phyloP scores from a whole-genome alignment of 2,888 invertebrate species.

The Rotaria magnacalcarata region DNA sequence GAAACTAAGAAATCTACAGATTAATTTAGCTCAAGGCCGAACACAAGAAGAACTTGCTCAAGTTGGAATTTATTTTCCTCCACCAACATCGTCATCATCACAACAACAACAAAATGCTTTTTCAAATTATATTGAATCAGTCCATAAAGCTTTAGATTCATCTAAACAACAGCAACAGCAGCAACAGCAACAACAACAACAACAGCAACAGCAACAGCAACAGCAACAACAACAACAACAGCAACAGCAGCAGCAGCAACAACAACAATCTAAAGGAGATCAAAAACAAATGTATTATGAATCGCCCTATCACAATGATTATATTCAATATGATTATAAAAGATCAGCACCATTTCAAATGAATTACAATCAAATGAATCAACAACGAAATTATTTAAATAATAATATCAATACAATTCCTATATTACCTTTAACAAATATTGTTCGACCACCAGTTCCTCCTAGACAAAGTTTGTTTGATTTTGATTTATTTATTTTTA shows the following conservation, averaged over 20 bases:
- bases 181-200: background rate
- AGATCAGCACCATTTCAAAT: background rate
- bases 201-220: background rate
- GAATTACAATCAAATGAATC: background rate
- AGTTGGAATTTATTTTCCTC: constrained; percentile 18
- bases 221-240: background rate
- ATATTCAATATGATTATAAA: constrained; percentile 19
- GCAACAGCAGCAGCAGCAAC: background rate
- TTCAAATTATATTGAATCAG: constrained; percentile 44
- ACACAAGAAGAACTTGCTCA: constrained; percentile 26
- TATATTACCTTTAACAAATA: background rate
- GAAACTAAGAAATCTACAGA: constrained; percentile 32
- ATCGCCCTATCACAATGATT: constrained; percentile 2
- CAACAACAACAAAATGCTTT: constrained; percentile 24
- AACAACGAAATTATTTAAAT: background rate
- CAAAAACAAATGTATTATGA: background rate
- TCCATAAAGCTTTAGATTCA: constrained; percentile 39
- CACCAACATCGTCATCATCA: background rate
- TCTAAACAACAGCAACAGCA: background rate
- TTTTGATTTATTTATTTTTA: background rate
- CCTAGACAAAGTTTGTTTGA: background rate
- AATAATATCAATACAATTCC: background rate
- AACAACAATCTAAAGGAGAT: background rate
- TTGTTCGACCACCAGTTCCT: background rate
- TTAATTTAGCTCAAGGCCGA: constrained; percentile 35